Base-by-base conservation (phyloP, 2,113 vertebrate species). In the Athene cunicularia region DNA sequence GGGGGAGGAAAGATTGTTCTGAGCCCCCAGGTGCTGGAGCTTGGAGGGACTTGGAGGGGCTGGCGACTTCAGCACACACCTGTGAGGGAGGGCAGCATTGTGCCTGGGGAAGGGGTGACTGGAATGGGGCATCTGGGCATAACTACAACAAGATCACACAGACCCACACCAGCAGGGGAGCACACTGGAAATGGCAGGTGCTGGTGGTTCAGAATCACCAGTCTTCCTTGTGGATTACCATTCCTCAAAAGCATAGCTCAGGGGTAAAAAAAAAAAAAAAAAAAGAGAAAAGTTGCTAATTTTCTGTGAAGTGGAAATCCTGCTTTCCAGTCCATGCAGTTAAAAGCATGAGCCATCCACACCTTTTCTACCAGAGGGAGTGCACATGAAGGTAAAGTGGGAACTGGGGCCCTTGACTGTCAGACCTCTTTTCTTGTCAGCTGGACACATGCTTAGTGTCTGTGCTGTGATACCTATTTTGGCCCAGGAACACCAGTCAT, bases 31-130 rank as follows among this genome's bases (percentile, higher is more conserved):
- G 33, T 32, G 13, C 37, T 52, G 32, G 11, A 62, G 17, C 5
- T 15, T 19, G 12, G 2, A 18, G 16, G 6, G 14, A 3, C 5
- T n/a, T n/a, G n/a, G n/a, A n/a, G n/a, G 28, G 37, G 26, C 30
- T 64, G 18, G 9, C 1, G 6, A 32, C 35, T 39, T 60, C 0
- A 0, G 21, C 2, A 2, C 56, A 33, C 0, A 1, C 8, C 13
- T 41, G 9, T 10, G 11, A 66, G 21, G 28, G n/a, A 49, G 11
- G 10, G 26, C 14, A 58, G 16, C 11, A n/a, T 75, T 23, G 15
- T 39, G 14, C 23, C 2, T 39, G 1, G 19, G 33, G 19, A 52
- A 56, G 19, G 30, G 19, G 12, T 0, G 0, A 13, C 28, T 0
- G 0, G 24, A 9, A 21, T 39, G 28, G 9, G 15, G 4, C 16